Evolutionary conservation across 2,888 invertebrate species (phyloP).

Genomic region (Tillus elongatus): DNA sequence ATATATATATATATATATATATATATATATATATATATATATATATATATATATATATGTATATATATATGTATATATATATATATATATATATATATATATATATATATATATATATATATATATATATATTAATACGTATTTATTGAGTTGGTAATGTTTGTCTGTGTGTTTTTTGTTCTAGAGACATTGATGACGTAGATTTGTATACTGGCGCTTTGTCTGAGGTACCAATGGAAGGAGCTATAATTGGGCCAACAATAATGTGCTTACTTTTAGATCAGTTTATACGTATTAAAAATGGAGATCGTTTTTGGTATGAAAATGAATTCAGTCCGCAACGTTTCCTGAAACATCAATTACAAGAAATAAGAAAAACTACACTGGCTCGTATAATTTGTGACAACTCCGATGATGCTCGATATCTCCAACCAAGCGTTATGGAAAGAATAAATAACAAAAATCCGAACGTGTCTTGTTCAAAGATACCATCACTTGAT

Average conservation of each 20-base stretch:
- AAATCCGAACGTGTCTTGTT: constrained; percentile 57
- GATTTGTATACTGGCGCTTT: constrained; percentile 84
- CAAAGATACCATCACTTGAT: constrained; percentile 49
- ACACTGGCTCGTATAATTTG: constrained; percentile 67
- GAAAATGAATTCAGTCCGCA: constrained; percentile 59
- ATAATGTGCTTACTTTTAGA: constrained; percentile 75
- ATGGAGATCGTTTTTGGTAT: constrained; percentile 84
- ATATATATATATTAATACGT: no score
- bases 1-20: no score
- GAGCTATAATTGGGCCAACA: constrained; percentile 73
- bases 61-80: no score
- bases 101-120: no score
- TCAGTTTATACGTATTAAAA: constrained; percentile 73
- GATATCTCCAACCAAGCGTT: constrained; percentile 54
- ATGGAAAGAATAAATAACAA: constrained; percentile 53
- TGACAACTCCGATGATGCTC: constrained; percentile 61
- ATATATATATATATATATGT: no score
- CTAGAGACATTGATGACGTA: constrained; percentile 66
- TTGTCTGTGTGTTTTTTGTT: no score
- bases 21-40: no score
- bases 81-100: no score
- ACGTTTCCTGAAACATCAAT: constrained; percentile 65
- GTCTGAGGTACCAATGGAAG: constrained; percentile 64
- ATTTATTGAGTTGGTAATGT: no score
- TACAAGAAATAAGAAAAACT: constrained; percentile 69